Base-by-base conservation (phyloP, 2,113 vertebrate genomes). In the Tetrax tetrax region DNA sequence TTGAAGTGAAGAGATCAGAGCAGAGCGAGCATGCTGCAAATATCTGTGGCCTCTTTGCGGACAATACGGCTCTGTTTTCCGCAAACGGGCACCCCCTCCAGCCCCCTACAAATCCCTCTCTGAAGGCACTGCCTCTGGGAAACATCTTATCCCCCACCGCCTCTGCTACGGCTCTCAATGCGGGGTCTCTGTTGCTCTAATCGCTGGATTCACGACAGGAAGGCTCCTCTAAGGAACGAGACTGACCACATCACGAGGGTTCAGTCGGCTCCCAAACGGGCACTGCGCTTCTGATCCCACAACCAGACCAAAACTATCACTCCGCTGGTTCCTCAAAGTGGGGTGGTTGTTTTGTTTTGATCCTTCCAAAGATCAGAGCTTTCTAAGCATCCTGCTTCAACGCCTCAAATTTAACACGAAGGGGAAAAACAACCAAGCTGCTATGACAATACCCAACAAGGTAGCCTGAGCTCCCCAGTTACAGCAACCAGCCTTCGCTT, bases 41-140 rank as follows among this genome's bases (percentile, higher is more conserved):
- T 47, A 18, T 76, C 92, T 24, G 82, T 28, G 94, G 94, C 76
- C 83, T 60, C 6, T 35, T 0, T 7, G 29, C 1, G 29, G 76
- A 97, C 94, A 97, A 94, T 84, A 53, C 10, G 23, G 16, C 94
- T 91, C 95, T 95, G 95, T 95, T 21, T 18, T 37, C 92, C 19
- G 23, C 25, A 17, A 37, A 9, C 1, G 3, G 57, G 6, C 77
- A 56, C 7, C 63, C 93, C 77, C 87, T 81, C 24, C 65, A 83
- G 87, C 91, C 83, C 68, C 72, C 59, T 14, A 3, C 16, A 17
- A 4, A 12, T 1, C 43, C 72, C 64, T 1, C 0, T 16, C 59
- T 11, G 53, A 82, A 72, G 91, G 70, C 70, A 29, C 10, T 0
- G 17, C 7, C 68, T 24, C 83, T 41, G 80, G 50, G 83, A 81